These are phyloP conservation scores for Mallotus villosus DNA, from an alignment of 2,797 vertebrate genomes.

Conservation along the genomic window DNA sequence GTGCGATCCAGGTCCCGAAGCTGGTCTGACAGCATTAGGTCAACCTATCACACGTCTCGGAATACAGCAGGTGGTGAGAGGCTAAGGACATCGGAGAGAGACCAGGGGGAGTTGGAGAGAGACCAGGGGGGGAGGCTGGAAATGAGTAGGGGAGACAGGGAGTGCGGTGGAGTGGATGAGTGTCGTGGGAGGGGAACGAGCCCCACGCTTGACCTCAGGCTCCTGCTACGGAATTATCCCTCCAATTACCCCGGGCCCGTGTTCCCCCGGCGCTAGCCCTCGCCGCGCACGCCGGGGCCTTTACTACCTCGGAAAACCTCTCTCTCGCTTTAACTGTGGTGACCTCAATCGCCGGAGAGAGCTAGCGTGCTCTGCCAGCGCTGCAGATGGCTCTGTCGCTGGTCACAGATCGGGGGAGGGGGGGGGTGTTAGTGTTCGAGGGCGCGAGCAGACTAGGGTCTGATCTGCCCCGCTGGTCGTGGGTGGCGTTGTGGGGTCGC, in stretches of 20 bases:
- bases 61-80: slow-evolving; percentile 27
- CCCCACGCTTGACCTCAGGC: slow-evolving; percentile 71
- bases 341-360: slow-evolving; percentile 61
- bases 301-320: slow-evolving; percentile 70
- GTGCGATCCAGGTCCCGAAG: slow-evolving; percentile 7
- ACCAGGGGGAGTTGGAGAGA: slow-evolving; percentile 24
- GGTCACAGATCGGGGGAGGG: slow-evolving; percentile 56
- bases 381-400: slow-evolving; percentile 60
- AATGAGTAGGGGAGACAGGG: background rate
- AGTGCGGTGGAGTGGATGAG: background rate
- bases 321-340: slow-evolving; percentile 70
- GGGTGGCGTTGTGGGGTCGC: slow-evolving; percentile 22
- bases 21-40: slow-evolving; percentile 18
- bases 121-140: slow-evolving; percentile 3
- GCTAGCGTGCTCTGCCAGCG: slow-evolving; percentile 53
- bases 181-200: slow-evolving; percentile 46
- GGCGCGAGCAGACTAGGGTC: slow-evolving; percentile 43
- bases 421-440: slow-evolving; percentile 42
- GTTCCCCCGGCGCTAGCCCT: slow-evolving; percentile 50
- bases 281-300: slow-evolving; percentile 36
- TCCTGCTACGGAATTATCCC: slow-evolving; percentile 66
- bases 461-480: background rate
- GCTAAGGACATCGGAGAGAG: slow-evolving; percentile 6
- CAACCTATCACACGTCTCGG: slow-evolving; percentile 14
- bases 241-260: slow-evolving; percentile 70